Evolutionary conservation across 2,888 invertebrate species (phyloP).

Genomic region (Megaustenia siamemsis): DNA sequence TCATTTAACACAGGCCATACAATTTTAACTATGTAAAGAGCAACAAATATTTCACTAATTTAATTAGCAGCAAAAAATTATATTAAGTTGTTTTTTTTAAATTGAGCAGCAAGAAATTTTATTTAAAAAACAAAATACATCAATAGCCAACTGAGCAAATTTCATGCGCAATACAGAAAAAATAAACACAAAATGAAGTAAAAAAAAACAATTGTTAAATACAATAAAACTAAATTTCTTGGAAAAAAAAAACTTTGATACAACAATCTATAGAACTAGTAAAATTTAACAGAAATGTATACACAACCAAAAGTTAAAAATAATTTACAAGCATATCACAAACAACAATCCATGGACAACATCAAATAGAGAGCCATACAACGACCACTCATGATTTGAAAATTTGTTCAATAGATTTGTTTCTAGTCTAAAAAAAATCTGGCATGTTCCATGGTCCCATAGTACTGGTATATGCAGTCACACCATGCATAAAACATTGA

Average conservation of each 20-base stretch:
- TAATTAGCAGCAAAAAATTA: background rate
- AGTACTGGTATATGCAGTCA: background rate
- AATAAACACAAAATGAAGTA: background rate
- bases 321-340: constrained; percentile 31
- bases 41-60: background rate
- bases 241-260: background rate
- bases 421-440: background rate
- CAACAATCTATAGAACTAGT: too few species aligned
- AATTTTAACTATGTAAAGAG: background rate
- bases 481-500: background rate
- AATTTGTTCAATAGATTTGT: constrained; percentile 10
- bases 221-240: background rate
- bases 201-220: background rate
- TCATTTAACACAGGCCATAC: too few species aligned
- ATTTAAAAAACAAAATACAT: background rate
- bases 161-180: background rate
- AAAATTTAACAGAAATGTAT: background rate
- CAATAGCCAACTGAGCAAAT: background rate
- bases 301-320: background rate
- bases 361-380: constrained; percentile 20
- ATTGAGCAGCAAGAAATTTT: too few species aligned
- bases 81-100: background rate
- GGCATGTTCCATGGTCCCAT: background rate
- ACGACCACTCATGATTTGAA: constrained; percentile 37
- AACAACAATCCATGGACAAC: constrained; percentile 16